These are phyloP conservation scores for Delichon dasypus DNA, from an alignment of 2,797 vertebrate species.

Conservation along the genomic window DNA sequence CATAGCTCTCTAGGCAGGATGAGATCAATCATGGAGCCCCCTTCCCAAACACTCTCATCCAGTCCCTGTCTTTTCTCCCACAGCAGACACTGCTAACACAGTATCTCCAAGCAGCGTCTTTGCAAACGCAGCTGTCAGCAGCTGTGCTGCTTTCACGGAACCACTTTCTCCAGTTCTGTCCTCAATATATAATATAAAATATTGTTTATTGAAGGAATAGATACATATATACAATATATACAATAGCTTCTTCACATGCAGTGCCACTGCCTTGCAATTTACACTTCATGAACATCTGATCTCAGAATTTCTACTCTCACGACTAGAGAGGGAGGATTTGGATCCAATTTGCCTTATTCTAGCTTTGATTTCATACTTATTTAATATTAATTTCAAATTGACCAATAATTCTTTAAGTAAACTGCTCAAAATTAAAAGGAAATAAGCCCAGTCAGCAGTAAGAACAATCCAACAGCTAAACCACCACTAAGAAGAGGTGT, in stretches of 20 bases:
- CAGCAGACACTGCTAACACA: background rate
- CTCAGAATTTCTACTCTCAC: background rate
- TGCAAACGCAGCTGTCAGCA: background rate
- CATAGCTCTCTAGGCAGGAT: background rate
- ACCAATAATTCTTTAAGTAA: conserved; percentile 63
- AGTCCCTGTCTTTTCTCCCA: background rate
- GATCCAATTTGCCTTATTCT: background rate
- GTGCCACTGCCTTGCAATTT: background rate
- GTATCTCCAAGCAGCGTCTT: background rate
- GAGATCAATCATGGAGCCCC: background rate
- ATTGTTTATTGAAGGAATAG: too few relatives aligned
- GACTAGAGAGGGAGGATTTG: conserved; percentile 10
- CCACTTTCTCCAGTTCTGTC: background rate
- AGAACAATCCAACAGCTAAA: conserved; percentile 48
- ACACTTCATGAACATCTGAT: background rate
- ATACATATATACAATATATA: too few relatives aligned
- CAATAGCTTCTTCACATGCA: background rate
- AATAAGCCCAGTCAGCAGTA: conserved; percentile 55
- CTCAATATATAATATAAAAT: too few relatives aligned
- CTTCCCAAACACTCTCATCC: background rate
- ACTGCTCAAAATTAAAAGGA: conserved; percentile 56
- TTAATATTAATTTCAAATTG: conserved; percentile 65
- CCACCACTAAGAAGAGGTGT: conserved; percentile 50
- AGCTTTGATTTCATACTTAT: conserved; percentile 47
- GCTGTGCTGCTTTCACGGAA: background rate